Base-by-base conservation (phyloP, 2,113 vertebrate genomes). In the Propithecus coquereli region DNA sequence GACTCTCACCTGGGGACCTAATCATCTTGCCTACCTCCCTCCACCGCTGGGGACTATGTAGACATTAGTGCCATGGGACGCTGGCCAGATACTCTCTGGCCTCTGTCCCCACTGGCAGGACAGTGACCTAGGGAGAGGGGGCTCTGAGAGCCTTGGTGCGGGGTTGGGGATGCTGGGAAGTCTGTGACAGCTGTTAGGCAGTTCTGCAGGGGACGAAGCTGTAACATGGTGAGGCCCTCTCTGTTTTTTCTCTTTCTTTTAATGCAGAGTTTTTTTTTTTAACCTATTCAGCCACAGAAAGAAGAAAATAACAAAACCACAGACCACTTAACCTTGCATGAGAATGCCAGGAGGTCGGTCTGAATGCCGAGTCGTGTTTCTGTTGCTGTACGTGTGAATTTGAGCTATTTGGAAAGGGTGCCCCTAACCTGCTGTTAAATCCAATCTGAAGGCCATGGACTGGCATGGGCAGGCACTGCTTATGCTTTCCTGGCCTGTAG, bases 251-350 rank as follows among this genome's bases (percentile, higher is more conserved):
- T 12, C 47, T 94, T 77, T 91, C 77, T 82, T 52, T 45, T 91
- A 52, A 87, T 10, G 47, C 6, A 45, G 94, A 87, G 90, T 93
- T 22, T 57, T 96, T 89, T 57, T 57, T 96, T 89, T 97, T 65
- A 93, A 94, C 45, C 68, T 63, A 22, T 50, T 27, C 43, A 87
- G 76, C 10, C 95, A 37, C 61, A 54, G 65, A 73, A 84, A 34
- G 45, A 79, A 87, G 92, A 92, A 74, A 79, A 87, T 45, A 93
- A 54, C 1, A 82, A 68, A 90, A 27, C 63, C 27, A 45, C 52
- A 68, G 34, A 25, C 18, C 34, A 20, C 63, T 94, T 65, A 91
- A 52, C 10, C n/a, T 5, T 6, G 83, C 25, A 77, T 13, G 50
- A 65, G 82, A 68, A 83, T 30, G 63, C 68, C 27, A 52, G 70